These are phyloP conservation scores for Burhinus bistriatus DNA, from an alignment of 2,113 vertebrate species.

Conservation along the genomic window DNA sequence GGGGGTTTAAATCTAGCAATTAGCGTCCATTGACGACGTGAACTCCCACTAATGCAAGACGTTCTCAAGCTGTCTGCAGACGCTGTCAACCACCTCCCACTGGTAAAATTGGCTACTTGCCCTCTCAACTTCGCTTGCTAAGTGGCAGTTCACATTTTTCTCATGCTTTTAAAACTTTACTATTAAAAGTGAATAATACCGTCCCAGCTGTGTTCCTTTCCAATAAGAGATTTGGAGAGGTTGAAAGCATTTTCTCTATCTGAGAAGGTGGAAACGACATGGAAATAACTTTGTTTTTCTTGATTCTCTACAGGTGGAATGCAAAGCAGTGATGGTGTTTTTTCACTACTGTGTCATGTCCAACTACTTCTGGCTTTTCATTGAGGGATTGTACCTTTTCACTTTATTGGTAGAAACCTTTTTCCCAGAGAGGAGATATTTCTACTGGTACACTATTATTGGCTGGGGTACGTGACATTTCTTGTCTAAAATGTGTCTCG, in stretches of 20 bases:
- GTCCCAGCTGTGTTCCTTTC: neutral
- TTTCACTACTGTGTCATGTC: conserved; percentile 99
- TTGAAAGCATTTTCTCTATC: neutral
- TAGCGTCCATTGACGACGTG: neutral
- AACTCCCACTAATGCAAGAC: neutral
- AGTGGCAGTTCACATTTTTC: neutral
- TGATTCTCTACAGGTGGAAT: conserved; percentile 82
- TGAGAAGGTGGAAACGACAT: fast-evolving
- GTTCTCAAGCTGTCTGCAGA: neutral
- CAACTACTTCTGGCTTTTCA: conserved; percentile 99
- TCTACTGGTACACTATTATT: conserved; percentile 95
- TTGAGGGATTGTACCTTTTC: conserved; percentile 96
- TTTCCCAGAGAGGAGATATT: conserved; percentile 95
- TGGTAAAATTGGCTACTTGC: conserved; percentile 8
- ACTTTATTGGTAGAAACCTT: conserved; percentile 96
- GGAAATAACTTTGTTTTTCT: neutral
- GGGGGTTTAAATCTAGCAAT: neutral
- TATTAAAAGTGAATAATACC: neutral
- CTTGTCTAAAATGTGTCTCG: neutral
- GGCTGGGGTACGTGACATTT: conserved; percentile 79
- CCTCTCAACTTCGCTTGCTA: neutral
- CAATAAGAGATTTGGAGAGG: neutral
- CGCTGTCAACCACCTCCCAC: neutral
- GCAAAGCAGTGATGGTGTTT: conserved; percentile 96
- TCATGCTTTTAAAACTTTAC: neutral